Base-by-base conservation (phyloP, 2,888 invertebrate genomes). In the Pachymerium ferrugineum region DNA sequence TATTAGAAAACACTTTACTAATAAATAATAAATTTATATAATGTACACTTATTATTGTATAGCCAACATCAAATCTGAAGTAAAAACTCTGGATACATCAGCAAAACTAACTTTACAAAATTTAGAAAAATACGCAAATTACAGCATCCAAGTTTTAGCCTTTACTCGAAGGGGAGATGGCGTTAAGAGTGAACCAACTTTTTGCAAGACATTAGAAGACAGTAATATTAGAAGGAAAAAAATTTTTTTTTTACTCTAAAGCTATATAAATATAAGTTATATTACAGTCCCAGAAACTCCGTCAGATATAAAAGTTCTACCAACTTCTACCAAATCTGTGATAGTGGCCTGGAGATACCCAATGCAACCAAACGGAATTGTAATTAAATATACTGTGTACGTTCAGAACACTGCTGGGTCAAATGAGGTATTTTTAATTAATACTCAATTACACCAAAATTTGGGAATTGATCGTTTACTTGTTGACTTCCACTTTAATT, bases 161-260 rank as follows among this genome's bases (percentile, higher is more conserved):
- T 82, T 78, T 77, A 83, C 82, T 3, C 77, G 81, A 31, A 81
- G 80, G 75, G 83, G 83, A n/a, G 81, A 82, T 73, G 82, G 82
- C 4, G 81, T 80, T 28, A 77, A 81, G 16, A 80, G 81, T 76
- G 76, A 77, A 3, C 79, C 82, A 3, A 77, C 82, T 54, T 81
- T 79, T 77, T 79, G 82, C 42, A 77, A 75, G 30, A 83, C 82
- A n/a, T 78, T 38, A 3, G n/a, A 38, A 38, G 38, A 38, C 38
- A 38, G 79, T 28, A 38, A 4, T 83, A 54, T 73, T 4, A 16
- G 16, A 38, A 2, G n/a, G 14, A 4, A 4, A 16, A 16, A 2
- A 38, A 3, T 38, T 1, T 16, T 16, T 3, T 12, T 38, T n/a
- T 4, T 6, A 38, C 12, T n/a, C n/a, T n/a, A n/a, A n/a, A 4